phyloP scores from a whole-genome alignment of 1,140 invertebrate genomes.

The Lordiphosa mommai region DNA sequence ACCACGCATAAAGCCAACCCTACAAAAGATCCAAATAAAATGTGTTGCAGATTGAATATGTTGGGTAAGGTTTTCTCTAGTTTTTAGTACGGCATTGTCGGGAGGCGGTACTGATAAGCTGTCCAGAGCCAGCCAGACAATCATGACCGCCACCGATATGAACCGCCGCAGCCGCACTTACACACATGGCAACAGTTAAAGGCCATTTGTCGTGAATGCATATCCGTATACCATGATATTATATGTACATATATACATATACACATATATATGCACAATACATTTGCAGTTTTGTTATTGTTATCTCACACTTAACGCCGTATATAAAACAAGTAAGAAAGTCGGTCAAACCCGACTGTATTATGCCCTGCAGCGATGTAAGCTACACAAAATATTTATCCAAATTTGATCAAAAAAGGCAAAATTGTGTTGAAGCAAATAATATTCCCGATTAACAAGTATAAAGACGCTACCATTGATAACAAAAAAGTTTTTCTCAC shows the following conservation, averaged over 20 bases:
- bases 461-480: no score
- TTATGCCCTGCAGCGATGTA: no score
- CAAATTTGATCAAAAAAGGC: no score
- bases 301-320: neutral
- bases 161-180: neutral
- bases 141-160: neutral
- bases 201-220: constrained; percentile 3
- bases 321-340: no score
- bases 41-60: constrained; percentile 18
- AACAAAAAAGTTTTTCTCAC: no score
- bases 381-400: no score
- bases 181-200: constrained; percentile 11
- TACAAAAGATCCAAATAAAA: neutral
- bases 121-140: constrained; percentile 11
- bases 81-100: constrained; percentile 13
- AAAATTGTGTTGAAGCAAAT: no score
- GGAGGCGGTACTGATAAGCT: constrained; percentile 22
- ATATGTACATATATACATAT: neutral
- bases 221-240: constrained; percentile 1
- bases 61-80: constrained; percentile 41
- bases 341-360: no score
- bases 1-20: neutral
- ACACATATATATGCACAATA: neutral
- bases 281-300: constrained; percentile 4
- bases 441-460: no score